A percentile compares a stretch with the other conserved stretches of the same genome.
These are phyloP conservation scores for Trachelus iudaicus DNA, from an alignment of 2,888 invertebrate genomes.

Conservation along the genomic window DNA sequence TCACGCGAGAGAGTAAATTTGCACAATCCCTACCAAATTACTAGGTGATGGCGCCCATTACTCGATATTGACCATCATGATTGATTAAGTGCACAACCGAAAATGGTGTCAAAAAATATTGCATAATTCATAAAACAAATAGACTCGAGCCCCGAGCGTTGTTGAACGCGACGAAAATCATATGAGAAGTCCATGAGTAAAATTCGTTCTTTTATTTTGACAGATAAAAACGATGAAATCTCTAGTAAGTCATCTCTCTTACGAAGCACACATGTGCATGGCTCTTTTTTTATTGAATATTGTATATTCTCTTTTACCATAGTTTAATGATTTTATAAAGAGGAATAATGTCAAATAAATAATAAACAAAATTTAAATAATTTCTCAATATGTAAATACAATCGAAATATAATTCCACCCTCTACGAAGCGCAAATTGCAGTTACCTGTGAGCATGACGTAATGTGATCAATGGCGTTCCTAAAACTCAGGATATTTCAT, in stretches of 20 bases:
- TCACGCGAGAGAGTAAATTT: neutral
- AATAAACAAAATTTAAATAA: too few relatives aligned
- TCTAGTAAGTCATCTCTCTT: neutral
- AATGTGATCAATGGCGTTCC: neutral
- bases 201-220: neutral
- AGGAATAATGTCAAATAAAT: too few relatives aligned
- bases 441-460: neutral
- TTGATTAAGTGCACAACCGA: neutral
- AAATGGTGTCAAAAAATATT: neutral
- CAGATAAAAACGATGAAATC: neutral
- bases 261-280: too few relatives aligned
- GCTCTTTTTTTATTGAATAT: too few relatives aligned
- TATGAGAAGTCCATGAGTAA: neutral
- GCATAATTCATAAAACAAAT: neutral
- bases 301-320: too few relatives aligned
- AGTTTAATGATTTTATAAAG: too few relatives aligned
- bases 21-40: neutral
- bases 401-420: neutral
- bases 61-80: neutral
- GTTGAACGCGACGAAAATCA: neutral
- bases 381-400: too few relatives aligned
- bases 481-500: neutral
- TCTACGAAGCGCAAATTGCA: neutral
- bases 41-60: neutral
- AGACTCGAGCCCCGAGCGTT: neutral